Conservation (phyloP, 2,888 invertebrate species). For the Drosophila diplacantha region DNA sequence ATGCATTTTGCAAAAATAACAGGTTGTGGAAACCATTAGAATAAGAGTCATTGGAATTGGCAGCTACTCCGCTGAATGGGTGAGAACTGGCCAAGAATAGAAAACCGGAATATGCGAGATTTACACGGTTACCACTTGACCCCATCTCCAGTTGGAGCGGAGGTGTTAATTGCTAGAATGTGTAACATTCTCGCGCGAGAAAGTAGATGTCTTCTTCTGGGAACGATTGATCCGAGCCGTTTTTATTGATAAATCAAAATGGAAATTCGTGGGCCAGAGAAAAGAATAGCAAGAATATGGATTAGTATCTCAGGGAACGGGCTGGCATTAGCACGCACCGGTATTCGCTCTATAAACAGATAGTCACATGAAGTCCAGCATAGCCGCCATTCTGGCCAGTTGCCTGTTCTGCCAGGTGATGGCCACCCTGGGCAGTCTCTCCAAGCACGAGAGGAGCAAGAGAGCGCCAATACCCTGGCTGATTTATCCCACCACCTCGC, state of each 20-base stretch:
- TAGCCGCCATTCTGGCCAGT: constrained; percentile 7
- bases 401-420: constrained; percentile 28
- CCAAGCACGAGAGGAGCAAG: constrained; percentile 56
- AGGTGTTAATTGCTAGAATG: constrained; percentile 65
- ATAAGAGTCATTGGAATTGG: constrained; percentile 27
- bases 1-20: constrained; percentile 23
- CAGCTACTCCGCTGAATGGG: constrained; percentile 18
- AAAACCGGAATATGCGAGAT: constrained; percentile 65
- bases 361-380: constrained; percentile 26
- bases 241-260: constrained; percentile 33
- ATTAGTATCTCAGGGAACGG: constrained; percentile 47
- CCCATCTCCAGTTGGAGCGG: constrained; percentile 22
- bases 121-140: constrained; percentile 50
- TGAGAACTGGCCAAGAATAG: constrained; percentile 20
- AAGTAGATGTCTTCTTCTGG: constrained; percentile 20
- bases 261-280: constrained; percentile 20
- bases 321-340: constrained; percentile 47
- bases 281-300: constrained; percentile 40
- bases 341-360: constrained; percentile 15
- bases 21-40: constrained; percentile 2
- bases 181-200: constrained; percentile 53
- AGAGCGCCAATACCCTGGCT: constrained; percentile 61
- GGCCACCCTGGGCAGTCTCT: constrained; percentile 44
- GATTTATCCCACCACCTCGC: constrained; percentile 74
- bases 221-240: constrained; percentile 14